Evolutionary conservation across 2,113 vertebrate genomes (phyloP), one percentile per base, ranked within the genome.

Genomic region (Pelecanoides urinatrix): DNA sequence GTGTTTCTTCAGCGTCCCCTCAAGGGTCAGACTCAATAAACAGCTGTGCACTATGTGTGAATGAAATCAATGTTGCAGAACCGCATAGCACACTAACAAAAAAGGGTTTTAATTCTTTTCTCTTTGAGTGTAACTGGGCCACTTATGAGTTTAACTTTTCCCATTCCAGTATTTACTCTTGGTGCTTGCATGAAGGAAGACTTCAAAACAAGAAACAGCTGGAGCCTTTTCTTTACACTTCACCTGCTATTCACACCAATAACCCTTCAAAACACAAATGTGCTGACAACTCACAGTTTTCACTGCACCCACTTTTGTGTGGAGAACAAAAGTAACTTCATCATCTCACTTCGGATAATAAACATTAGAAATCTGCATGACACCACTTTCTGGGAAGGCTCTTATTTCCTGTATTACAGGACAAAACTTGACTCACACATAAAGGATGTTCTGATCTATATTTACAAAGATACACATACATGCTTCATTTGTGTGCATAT

Each of bases 21-120:
- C 90, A 92, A 94, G 94, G 97, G 96, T 96, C 97, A 96, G 87
- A 98, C 95, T 97, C 96, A 97, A 97, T 97, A 97, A 97, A 97
- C 96, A 98, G 94, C 97, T 98, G 97, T 97, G 96, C 63, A 86
- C 81, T 96, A 86, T 95, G 96, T 97, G 95, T 97, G 94, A 96
- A 96, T 96, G 95, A 97, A 98, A 96, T 97, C 94, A 95, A 86
- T 94, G 96, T 92, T 97, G 95, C 91, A 96, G 97, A 96, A 96
- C 95, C 0, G 0, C 83, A 85, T 61, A 94, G 88, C 90, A 70
- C 94, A 93, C 88, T 53, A 38, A 52, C 70, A 89, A 88, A 95
- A 82, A 92, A 74, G 29, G 68, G 45, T 47, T 90, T 96, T 95
- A 94, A 95, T 96, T 91, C 56, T 89, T 90, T 67, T 95, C 47